Evolutionary conservation across 2,888 invertebrate species (phyloP).

Genomic region (Mylabris sibirica): DNA sequence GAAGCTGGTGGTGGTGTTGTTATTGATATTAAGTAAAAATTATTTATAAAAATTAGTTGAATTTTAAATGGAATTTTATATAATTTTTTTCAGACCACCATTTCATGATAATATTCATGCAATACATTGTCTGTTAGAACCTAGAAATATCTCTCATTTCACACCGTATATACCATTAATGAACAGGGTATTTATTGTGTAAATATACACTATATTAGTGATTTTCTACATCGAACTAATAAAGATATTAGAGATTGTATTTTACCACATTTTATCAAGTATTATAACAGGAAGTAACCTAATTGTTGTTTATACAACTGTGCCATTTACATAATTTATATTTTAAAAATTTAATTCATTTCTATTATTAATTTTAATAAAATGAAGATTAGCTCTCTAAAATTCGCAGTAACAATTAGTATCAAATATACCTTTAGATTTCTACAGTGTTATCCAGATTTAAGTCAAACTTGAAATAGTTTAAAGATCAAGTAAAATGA

Average conservation of each 20-base stretch:
- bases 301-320: too few species aligned
- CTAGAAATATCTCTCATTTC: conserved; percentile 53
- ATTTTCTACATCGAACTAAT: conserved; percentile 50
- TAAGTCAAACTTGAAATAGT: too few species aligned
- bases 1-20: conserved; percentile 80
- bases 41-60: background rate
- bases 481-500: too few species aligned
- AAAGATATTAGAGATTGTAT: conserved; percentile 53
- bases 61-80: conserved; percentile 19
- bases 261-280: conserved; percentile 49
- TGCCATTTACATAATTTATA: background rate
- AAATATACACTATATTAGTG: conserved; percentile 54
- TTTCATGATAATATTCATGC: conserved; percentile 65
- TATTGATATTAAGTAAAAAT: conserved; percentile 65
- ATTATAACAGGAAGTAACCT: conserved; percentile 38
- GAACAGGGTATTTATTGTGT: conserved; percentile 56
- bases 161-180: conserved; percentile 51
- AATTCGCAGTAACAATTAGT: too few species aligned
- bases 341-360: background rate
- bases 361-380: too few species aligned
- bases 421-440: too few species aligned
- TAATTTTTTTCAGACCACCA: conserved; percentile 64
- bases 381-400: too few species aligned
- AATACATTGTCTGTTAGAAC: conserved; percentile 77
- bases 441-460: too few species aligned